Base-by-base conservation (phyloP, 2,888 invertebrate species). In the Quadroppia sp. region DNA sequence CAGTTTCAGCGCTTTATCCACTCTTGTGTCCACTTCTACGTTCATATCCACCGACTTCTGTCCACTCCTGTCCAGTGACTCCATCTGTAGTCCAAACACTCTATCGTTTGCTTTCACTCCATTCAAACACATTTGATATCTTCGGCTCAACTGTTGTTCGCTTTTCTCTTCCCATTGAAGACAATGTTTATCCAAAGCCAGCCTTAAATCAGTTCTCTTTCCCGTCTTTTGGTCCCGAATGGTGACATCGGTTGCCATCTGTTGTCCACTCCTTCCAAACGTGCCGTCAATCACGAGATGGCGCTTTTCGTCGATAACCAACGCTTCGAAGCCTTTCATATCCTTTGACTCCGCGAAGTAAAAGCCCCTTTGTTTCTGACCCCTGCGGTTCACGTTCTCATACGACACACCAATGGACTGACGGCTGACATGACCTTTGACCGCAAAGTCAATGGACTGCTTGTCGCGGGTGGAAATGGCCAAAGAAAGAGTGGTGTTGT, bases 251-350 rank as follows among this genome's bases (percentile, higher is more conserved):
- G 56, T 56, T 2, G 56, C 20, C 28, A 56, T 25, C 23, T 56
- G 20, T 7, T 59, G 25, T 11, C 17, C 17, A 25, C 17, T 59
- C 15, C 15, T 59, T 4, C 30, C 59, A 17, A 30, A 59, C 9
- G 28, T 25, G 3, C 59, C 59, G 9, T 32, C 59, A 59, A 59
- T 59, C 30, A 4, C 15, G 30, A 30, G 15, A 4, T 17, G 1
- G 13, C 15, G 28, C 17, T 70, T 45, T 1, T 20, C 1, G 45
- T 70, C 13, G n/a, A 28, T 25, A n/a, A 70, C 13, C 13, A 73
- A 20, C 1, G 50, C 73, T 70, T 73, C 73, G 7, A 73, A 73
- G 48, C 53, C 2, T 4, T 45, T 45, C 45, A 45, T 2, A 15
- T 45, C 11, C 2, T 2, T 45, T 45, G 45, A 11, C 15, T 45